Evolutionary conservation across 2,888 invertebrate species (phyloP), one percentile per base, ranked within the genome.

Genomic region (Ichneumoninae sp.): DNA sequence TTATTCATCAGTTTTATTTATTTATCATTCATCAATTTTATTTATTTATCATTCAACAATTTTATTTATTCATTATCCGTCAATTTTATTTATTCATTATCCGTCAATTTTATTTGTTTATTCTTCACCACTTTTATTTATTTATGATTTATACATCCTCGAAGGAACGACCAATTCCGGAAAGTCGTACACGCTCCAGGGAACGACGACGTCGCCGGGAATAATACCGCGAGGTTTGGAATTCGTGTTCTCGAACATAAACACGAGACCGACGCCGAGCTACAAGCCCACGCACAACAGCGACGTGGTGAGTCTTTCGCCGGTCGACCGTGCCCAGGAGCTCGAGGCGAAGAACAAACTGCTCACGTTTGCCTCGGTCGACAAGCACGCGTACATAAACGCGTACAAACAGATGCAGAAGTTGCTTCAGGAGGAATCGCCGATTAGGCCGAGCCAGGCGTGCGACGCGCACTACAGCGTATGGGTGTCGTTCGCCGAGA

Each of bases 401-500:
- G 88, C 91, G 13, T 93, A 93, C 44, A 90, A 88, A 47, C 88
- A 92, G 74, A 93, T 93, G 93, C 93, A 93, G 50, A 89, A 89
- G 65, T 84, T 91, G n/a, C 76, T 93, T 0, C 88, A 91, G 54
- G 89, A 91, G 13, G 93, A 93, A 80, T 90, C 90, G 6, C 87
- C 90, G 4, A 82, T 88, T 22, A 85, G 89, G n/a, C 75, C 89
- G 0, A 91, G 85, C 76, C 80, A 89, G 16, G 87, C 89, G 2
- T 69, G 79, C 13, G 88, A 91, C 71, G 89, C 89, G 3, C 87
- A 90, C 36, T 93, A 92, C 75, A 94, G 94, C 40, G 94, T 97
- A 0, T 97, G 98, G 98, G 96, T 98, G 0, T 97, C 98, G 0
- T 98, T 98, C 94, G 96, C 97, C 0, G 98, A 99, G 93, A 97